Conservation (phyloP, 2,888 invertebrate genomes). For the Aelia acuminata region DNA sequence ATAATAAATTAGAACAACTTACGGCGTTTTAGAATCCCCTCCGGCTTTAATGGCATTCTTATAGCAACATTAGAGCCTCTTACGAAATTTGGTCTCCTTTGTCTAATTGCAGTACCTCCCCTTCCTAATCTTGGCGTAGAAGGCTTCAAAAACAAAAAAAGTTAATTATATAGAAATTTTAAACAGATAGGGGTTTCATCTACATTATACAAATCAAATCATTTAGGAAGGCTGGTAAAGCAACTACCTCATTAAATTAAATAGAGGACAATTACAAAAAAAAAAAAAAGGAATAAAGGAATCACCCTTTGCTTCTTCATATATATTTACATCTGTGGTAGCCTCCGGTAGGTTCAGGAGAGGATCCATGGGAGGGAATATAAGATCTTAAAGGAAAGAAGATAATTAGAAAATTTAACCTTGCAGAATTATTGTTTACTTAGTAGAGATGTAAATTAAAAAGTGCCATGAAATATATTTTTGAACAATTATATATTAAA, state of each 20-base stretch:
- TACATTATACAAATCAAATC: too few species aligned
- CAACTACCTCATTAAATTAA: too few species aligned
- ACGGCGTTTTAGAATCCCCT: conserved; percentile 17
- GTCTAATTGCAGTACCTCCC: conserved; percentile 53
- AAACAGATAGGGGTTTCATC: background rate
- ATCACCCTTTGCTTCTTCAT: background rate
- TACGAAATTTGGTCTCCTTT: background rate
- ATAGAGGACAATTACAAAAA: background rate
- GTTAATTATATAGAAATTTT: background rate
- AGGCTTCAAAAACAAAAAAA: background rate
- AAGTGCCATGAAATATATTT: too few species aligned
- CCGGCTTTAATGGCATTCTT: background rate
- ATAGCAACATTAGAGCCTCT: background rate
- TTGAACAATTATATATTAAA: too few species aligned
- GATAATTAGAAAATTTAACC: too few species aligned
- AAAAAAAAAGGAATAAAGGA: background rate
- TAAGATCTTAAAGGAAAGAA: too few species aligned
- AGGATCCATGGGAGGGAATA: too few species aligned
- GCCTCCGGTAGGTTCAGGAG: too few species aligned
- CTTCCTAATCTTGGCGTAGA: background rate
- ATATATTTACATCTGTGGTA: background rate
- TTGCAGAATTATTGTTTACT: too few species aligned
- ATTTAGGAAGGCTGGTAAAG: background rate
- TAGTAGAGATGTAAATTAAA: too few species aligned
- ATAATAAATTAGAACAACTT: background rate